Conservation (phyloP, 2,113 vertebrate species). For the Prunella fulvescens region DNA sequence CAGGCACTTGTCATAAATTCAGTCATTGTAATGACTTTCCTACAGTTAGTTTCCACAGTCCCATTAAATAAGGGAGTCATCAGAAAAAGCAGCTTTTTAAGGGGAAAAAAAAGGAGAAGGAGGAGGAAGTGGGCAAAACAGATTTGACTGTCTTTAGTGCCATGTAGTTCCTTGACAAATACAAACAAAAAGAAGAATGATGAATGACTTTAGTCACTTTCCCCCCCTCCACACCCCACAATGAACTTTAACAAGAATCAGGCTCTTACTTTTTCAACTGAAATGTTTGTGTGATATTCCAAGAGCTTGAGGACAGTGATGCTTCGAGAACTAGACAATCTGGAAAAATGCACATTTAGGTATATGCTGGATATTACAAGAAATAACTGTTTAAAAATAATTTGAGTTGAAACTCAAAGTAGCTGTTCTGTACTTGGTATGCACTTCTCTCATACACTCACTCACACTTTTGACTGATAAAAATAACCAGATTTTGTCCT, state of each 20-base stretch:
- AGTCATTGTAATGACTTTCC: slow-evolving; percentile 3
- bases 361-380: background rate
- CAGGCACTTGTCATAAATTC: slow-evolving; percentile 6
- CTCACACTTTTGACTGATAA: background rate
- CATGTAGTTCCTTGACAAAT: background rate
- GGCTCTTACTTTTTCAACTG: slow-evolving; percentile 72
- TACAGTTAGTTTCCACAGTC: background rate
- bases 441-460: background rate
- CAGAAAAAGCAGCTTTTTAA: background rate
- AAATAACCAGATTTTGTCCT: background rate
- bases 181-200: background rate
- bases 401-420: background rate
- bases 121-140: background rate
- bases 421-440: background rate
- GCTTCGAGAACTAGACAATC: slow-evolving; percentile 65
- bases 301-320: slow-evolving; percentile 50
- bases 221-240: background rate
- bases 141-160: background rate
- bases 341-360: slow-evolving; percentile 51
- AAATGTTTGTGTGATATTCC: slow-evolving; percentile 71
- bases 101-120: background rate
- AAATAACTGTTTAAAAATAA: slow-evolving; percentile 3
- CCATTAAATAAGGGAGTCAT: background rate
- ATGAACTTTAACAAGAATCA: background rate
- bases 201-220: background rate